Evolutionary conservation across 2,113 vertebrate species (phyloP), one percentile per base, ranked within the genome.

Genomic region (Sinocyclocheilus maitianheensis): DNA sequence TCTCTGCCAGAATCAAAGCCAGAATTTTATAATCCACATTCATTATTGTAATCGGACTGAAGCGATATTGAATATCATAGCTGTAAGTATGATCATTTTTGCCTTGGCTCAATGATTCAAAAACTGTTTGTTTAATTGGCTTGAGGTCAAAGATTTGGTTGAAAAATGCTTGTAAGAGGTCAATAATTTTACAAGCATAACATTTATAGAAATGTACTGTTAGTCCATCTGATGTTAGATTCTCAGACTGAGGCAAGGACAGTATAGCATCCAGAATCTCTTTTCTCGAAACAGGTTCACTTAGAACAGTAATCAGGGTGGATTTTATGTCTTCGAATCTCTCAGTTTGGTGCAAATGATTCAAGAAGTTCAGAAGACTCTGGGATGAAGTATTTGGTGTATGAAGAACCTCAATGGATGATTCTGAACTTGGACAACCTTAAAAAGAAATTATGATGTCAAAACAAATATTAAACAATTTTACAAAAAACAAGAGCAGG

Each of bases 21-120:
- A 87, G n/a, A 60, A 89, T 89, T 14, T 63, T 75, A 78, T 89
- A 86, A 74, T 89, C 89, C 22, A 58, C 8, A 76, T 88, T 84
- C 24, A 86, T 26, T 48, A 60, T 22, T 2, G 69, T 53, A 22
- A 84, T 11, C 12, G 37, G 55, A 40, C 60, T 77, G 30, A 53
- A 63, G n/a, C 30, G 9, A 82, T 53, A 53, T 18, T 77, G 58
- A 46, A 82, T 58, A 60, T 40, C 48, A n/a, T 24, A 60, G 53
- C 88, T 53, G 80, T 89, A 89, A 16, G 62, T 86, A 34, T 89
- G 86, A 77, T 89, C 88, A 14, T 30, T 16, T 22, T 63, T 51
- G 16, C 8, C 40, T 13, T 22, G 24, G 14, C 10, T 22, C 14
- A 7, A 16, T 4, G 71, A 78, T 60, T 87, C 86, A 67, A 62